Percentiles rank a stretch among this genome's conserved stretches.
These are phyloP conservation scores for Vicugna pacos DNA, from an alignment of 2,113 vertebrate genomes.

Conservation along the genomic window DNA sequence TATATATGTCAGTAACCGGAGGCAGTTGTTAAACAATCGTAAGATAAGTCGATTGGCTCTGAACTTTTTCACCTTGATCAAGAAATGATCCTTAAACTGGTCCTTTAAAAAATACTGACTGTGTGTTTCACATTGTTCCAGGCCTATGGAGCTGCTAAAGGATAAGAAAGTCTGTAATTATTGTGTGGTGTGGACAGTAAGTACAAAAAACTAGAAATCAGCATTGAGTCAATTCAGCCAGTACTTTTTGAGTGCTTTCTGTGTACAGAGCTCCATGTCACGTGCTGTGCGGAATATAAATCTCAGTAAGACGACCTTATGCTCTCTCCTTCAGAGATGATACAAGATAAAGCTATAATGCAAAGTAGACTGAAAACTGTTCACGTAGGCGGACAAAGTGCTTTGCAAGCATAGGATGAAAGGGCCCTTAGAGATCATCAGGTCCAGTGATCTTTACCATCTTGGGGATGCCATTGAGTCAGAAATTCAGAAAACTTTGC, in stretches of 20 bases:
- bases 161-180: not conserved
- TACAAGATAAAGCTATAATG: not conserved
- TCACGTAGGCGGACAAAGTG: not conserved
- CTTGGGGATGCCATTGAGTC: not conserved
- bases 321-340: not conserved
- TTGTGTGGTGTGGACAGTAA: not conserved
- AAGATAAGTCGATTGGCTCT: not conserved
- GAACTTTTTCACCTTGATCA: not conserved
- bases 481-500: not conserved
- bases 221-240: not conserved
- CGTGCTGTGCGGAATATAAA: not conserved
- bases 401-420: not conserved
- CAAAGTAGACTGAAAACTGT: not conserved
- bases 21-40: not conserved
- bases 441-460: not conserved
- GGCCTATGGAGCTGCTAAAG: not conserved
- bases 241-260: not conserved
- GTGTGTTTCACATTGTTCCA: constrained; percentile 12
- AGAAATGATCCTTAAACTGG: not conserved
- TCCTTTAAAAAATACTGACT: not conserved
- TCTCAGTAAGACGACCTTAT: not conserved
- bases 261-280: not conserved
- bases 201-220: not conserved
- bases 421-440: not conserved
- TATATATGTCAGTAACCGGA: not conserved